These are phyloP conservation scores for Thera obeliscata DNA, from an alignment of 2,888 invertebrate species.

Conservation along the genomic window DNA sequence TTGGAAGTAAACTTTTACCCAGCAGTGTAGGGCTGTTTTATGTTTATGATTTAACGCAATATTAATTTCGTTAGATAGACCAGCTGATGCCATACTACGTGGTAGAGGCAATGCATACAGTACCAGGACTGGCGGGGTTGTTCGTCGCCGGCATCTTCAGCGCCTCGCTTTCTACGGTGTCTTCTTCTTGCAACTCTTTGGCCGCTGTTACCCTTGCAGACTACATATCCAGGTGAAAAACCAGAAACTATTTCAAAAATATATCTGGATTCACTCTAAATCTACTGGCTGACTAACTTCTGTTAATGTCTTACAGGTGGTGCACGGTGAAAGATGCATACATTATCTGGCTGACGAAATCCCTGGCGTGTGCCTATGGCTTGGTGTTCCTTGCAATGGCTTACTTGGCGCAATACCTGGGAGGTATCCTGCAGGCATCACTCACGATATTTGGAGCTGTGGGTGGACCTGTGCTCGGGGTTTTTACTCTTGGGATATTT, in stretches of 20 bases:
- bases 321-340: conserved; percentile 59
- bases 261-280: background rate
- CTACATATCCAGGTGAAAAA: conserved; percentile 85
- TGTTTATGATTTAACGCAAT: too few relatives aligned
- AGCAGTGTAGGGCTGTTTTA: too few relatives aligned
- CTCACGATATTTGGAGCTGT: conserved; percentile 94
- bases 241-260: background rate
- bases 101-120: conserved; percentile 87
- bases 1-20: too few relatives aligned
- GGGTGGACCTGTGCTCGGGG: conserved; percentile 93
- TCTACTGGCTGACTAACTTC: background rate
- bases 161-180: conserved; percentile 95
- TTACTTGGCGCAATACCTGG: conserved; percentile 91
- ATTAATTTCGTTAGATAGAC: conserved; percentile 76
- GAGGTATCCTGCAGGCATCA: conserved; percentile 93
- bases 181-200: conserved; percentile 94
- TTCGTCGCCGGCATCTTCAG: conserved; percentile 97
- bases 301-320: conserved; percentile 57
- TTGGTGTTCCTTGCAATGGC: conserved; percentile 91
- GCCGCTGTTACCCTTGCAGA: conserved; percentile 96
- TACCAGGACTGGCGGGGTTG: conserved; percentile 93
- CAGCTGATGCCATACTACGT: conserved; percentile 93
- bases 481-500: conserved; percentile 94
- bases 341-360: conserved; percentile 85
- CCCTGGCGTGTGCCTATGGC: conserved; percentile 90